These are phyloP conservation scores for Propithecus deckenii DNA, from an alignment of 2,797 vertebrate genomes.

Conservation along the genomic window DNA sequence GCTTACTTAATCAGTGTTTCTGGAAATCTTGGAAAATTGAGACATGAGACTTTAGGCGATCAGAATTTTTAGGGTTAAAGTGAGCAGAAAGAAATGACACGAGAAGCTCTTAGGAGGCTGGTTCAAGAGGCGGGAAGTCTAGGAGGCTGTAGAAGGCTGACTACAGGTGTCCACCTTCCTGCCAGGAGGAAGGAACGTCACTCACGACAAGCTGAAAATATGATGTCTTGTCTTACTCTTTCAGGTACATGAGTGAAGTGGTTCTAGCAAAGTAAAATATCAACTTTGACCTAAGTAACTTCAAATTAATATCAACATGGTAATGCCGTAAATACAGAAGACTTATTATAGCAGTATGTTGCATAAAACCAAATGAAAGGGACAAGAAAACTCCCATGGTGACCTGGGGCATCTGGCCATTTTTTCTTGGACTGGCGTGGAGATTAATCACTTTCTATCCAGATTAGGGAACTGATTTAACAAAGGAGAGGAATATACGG, in stretches of 20 bases:
- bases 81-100: neutral
- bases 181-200: too few species aligned
- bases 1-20: neutral
- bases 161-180: fast-evolving
- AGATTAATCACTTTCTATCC: neutral
- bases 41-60: neutral
- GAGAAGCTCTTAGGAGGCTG: neutral
- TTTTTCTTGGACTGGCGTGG: neutral
- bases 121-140: neutral
- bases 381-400: neutral
- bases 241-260: neutral
- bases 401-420: neutral
- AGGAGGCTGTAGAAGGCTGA: neutral
- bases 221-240: neutral
- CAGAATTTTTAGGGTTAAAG: neutral
- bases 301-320: neutral
- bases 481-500: neutral
- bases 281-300: neutral
- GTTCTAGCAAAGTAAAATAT: neutral
- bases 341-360: neutral
- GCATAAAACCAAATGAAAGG: neutral
- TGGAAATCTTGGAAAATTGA: neutral
- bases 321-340: neutral
- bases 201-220: neutral
- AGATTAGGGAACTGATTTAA: neutral